Conservation (phyloP, 2,113 vertebrate genomes). For the Dipodomys merriami region DNA sequence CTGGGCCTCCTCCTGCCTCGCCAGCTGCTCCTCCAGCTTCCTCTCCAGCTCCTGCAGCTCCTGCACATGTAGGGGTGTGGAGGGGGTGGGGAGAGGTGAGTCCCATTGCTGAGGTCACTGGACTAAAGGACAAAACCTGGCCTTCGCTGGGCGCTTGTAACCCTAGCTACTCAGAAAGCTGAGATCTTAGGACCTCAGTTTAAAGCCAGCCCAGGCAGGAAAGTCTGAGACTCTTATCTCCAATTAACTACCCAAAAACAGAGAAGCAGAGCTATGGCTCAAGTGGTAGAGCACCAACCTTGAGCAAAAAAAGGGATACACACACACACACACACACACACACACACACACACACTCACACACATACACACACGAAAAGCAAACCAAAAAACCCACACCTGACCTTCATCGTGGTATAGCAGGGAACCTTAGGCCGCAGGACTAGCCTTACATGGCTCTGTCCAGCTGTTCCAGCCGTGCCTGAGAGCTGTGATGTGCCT, state of each 20-base stretch:
- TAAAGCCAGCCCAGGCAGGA: no score
- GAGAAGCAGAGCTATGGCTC: no score
- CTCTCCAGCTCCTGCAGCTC: constrained; percentile 84
- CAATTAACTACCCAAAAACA: no score
- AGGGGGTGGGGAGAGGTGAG: neutral
- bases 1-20: constrained; percentile 73
- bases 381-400: no score
- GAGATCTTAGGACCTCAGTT: no score
- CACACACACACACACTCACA: neutral
- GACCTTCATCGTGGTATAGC: no score
- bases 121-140: neutral
- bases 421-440: neutral
- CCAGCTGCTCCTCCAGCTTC: constrained; percentile 83
- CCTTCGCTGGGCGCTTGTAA: neutral
- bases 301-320: no score
- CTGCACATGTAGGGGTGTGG: constrained; percentile 48
- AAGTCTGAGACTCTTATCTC: no score
- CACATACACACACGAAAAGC: neutral
- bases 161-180: no score
- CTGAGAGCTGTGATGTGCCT: rapidly evolving
- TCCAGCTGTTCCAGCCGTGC: neutral
- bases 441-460: rapidly evolving
- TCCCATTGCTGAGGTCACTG: neutral
- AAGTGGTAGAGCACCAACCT: no score
- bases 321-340: neutral